Base-by-base conservation (phyloP, 2,113 vertebrate genomes). In the Fulica atra region DNA sequence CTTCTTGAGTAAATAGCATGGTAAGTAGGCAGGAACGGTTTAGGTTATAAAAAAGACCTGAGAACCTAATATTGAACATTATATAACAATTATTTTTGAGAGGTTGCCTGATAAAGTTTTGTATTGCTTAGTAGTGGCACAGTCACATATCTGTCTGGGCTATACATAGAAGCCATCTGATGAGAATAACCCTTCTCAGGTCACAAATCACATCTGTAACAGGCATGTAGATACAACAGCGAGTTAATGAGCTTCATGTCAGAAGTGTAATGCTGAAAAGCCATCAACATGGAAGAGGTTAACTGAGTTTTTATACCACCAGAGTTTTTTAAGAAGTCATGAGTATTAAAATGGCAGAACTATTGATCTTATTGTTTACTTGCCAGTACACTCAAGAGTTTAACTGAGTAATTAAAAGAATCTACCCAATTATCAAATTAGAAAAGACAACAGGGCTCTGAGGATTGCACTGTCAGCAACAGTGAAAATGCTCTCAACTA, bases 31-130 rank as follows among this genome's bases (percentile, higher is more conserved):
- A 96, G 86, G 92, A 96, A 89, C 66, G 81, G 89, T 90, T 95
- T 96, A 92, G 84, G 81, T 90, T 96, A 96, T 94, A 96, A 91
- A 97, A 96, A 93, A 97, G 93, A 96, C 95, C 96, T 97, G 97
- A 97, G 95, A 93, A 94, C 68, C 73, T 86, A 95, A 91, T 94
- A 87, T 2, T 71, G 84, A 92, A 93, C 40, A 95, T 93, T 66
- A 87, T 36, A 90, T 36, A 92, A 86, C 71, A 91, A 89, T 48
- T 93, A 35, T 91, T 83, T 95, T 90, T 89, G 89, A 95, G 73
- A 92, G 87, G 94, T 95, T 95, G 78, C 77, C 83, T 95, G 83
- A 92, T 94, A 94, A 81, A 64, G 36, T 82, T 95, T 83, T 89
- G 65, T 97, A 97, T 97, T 97, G 96, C 96, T 97, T 93, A 94